Percentiles rank a stretch among this genome's conserved stretches.
Conservation (phyloP, 2,113 vertebrate genomes). For the Cygnus buccinator region DNA sequence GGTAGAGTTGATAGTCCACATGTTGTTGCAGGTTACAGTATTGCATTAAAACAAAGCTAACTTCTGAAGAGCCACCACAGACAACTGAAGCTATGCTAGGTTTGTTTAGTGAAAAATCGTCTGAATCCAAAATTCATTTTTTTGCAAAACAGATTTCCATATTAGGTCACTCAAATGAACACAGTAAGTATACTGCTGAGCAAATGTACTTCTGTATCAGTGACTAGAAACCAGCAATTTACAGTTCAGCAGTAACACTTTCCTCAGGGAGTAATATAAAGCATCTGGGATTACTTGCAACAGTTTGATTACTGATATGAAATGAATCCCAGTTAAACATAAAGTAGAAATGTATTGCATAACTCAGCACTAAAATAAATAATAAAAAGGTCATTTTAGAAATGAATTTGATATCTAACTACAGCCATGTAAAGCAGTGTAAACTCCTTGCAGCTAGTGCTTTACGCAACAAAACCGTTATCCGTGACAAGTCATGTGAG, state of each 20-base stretch:
- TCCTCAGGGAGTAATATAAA: neutral
- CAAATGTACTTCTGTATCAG: neutral
- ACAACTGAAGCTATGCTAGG: neutral
- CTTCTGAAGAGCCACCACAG: neutral
- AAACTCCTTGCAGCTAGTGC: neutral
- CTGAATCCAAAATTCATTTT: neutral
- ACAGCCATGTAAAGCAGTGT: neutral
- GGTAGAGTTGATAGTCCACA: neutral
- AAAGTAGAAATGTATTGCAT: slow-evolving; percentile 1
- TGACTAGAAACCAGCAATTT: slow-evolving; percentile 26
- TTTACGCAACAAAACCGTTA: neutral
- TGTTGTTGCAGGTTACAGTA: neutral
- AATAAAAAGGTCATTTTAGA: neutral
- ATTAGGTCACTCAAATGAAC: neutral
- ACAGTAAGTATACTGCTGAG: neutral
- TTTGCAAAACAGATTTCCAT: neutral
- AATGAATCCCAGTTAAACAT: neutral
- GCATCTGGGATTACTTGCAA: neutral
- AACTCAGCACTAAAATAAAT: slow-evolving; percentile 13
- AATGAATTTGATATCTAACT: slow-evolving; percentile 1
- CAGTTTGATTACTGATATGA: neutral
- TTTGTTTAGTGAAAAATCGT: neutral
- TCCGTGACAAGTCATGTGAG: neutral
- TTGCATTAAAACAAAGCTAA: neutral
- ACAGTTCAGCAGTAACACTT: neutral